Evolutionary conservation across 2,888 invertebrate species (phyloP).

Genomic region (Malthinus flaveolus): DNA sequence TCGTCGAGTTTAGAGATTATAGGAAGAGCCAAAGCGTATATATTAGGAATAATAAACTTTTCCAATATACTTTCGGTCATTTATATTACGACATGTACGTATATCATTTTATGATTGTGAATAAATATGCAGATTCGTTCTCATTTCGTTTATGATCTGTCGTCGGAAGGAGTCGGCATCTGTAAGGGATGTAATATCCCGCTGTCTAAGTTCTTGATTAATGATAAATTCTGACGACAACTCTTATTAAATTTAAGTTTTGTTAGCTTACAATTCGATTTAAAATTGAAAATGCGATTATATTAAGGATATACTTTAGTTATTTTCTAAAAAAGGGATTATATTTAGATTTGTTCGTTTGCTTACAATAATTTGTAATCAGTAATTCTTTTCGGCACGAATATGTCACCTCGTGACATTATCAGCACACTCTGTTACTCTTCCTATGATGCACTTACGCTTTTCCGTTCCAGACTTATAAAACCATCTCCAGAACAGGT

Average conservation of each 20-base stretch:
- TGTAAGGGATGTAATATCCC: constrained; percentile 54
- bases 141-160: constrained; percentile 51
- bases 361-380: no score
- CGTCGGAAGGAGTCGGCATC: constrained; percentile 49
- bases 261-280: constrained; percentile 26
- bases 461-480: no score
- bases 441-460: no score
- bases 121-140: constrained; percentile 54
- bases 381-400: no score
- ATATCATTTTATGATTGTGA: constrained; percentile 45
- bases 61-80: constrained; percentile 33
- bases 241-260: constrained; percentile 28
- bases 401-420: no score
- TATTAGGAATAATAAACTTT: constrained; percentile 23
- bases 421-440: no score
- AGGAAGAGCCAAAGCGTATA: not conserved
- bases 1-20: constrained; percentile 2
- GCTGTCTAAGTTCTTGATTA: constrained; percentile 52
- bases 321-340: no score
- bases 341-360: no score
- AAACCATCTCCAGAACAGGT: no score
- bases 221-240: constrained; percentile 46
- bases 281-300: constrained; percentile 14
- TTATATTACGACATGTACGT: constrained; percentile 33
- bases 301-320: no score